phyloP scores from a whole-genome alignment of 2,113 vertebrate genomes.

The Microtus ochrogaster region DNA sequence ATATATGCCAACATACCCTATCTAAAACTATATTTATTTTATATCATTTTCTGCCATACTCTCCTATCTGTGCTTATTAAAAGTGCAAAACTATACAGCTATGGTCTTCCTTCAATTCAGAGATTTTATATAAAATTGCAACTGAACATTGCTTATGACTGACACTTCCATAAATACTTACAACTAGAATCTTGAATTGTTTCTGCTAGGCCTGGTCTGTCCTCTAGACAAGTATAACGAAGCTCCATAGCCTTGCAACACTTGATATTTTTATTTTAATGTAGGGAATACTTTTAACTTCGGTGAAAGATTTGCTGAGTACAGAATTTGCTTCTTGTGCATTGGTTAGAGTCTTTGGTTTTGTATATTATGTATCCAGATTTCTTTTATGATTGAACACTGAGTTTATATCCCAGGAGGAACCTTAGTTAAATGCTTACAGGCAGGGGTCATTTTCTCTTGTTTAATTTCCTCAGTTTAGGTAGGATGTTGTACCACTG shows the following conservation, averaged over 20 bases:
- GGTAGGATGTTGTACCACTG: constrained; percentile 73
- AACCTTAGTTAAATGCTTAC: constrained; percentile 68
- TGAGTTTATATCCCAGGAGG: constrained; percentile 67
- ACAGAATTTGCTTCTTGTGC: neutral
- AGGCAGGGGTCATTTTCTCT: neutral
- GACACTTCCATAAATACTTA: neutral
- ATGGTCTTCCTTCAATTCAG: neutral
- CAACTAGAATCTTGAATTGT: neutral
- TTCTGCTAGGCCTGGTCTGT: neutral
- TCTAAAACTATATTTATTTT: neutral
- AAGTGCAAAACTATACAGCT: neutral
- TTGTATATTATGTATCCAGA: constrained; percentile 60
- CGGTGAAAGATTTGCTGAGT: neutral
- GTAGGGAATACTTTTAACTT: neutral
- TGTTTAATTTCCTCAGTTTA: constrained; percentile 72
- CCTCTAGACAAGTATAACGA: neutral
- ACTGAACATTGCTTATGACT: neutral
- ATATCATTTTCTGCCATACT: neutral
- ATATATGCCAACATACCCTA: fast-evolving
- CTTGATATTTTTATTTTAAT: constrained; percentile 10
- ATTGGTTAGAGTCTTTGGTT: constrained; percentile 27
- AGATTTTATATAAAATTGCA: neutral
- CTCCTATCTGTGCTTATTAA: neutral
- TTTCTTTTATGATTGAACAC: constrained; percentile 69
- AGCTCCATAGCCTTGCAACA: neutral